phyloP scores from a whole-genome alignment of 1,140 invertebrate species.

The Aphidius ervi region DNA sequence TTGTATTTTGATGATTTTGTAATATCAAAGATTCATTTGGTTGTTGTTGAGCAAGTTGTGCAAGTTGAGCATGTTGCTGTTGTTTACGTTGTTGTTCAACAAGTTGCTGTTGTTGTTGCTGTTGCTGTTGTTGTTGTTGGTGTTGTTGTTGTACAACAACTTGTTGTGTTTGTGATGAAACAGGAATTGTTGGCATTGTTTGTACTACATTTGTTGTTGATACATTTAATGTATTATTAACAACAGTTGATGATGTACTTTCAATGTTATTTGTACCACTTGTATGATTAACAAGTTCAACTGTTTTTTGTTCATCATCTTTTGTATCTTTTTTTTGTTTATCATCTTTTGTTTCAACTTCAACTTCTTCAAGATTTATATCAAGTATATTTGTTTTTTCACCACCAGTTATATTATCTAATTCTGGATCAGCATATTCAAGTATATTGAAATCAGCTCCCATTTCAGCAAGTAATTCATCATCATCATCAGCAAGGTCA shows the following conservation, averaged over 20 bases:
- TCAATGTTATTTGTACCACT: slow-evolving; percentile 25
- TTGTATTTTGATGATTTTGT: slow-evolving; percentile 40
- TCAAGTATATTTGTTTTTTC: slow-evolving; percentile 75
- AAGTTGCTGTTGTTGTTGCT: slow-evolving; percentile 24
- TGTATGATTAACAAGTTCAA: slow-evolving; percentile 33
- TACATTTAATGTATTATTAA: slow-evolving; percentile 1
- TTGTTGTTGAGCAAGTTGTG: slow-evolving; percentile 26
- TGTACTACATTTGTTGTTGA: slow-evolving; percentile 23
- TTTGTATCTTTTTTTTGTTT: slow-evolving; percentile 54
- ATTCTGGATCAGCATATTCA: slow-evolving; percentile 90
- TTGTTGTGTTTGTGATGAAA: slow-evolving; percentile 11
- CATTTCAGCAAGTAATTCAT: slow-evolving; percentile 83
- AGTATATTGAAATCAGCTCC: slow-evolving; percentile 94
- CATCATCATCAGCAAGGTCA: slow-evolving; percentile 78
- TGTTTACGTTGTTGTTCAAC: slow-evolving; percentile 14
- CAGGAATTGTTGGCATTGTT: slow-evolving; percentile 15
- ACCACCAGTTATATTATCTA: slow-evolving; percentile 73
- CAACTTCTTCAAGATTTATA: slow-evolving; percentile 71
- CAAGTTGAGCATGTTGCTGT: slow-evolving; percentile 18
- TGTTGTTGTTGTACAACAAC: slow-evolving; percentile 17
- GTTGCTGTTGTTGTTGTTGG: slow-evolving; percentile 26
- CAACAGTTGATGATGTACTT: slow-evolving; percentile 14
- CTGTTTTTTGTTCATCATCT: slow-evolving; percentile 40
- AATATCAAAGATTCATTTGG: slow-evolving; percentile 26
- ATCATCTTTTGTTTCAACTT: slow-evolving; percentile 56